Percentiles rank a stretch among this genome's conserved stretches.
These are phyloP conservation scores for Tamias sibiricus DNA, from an alignment of 2,113 vertebrate genomes.

Conservation along the genomic window DNA sequence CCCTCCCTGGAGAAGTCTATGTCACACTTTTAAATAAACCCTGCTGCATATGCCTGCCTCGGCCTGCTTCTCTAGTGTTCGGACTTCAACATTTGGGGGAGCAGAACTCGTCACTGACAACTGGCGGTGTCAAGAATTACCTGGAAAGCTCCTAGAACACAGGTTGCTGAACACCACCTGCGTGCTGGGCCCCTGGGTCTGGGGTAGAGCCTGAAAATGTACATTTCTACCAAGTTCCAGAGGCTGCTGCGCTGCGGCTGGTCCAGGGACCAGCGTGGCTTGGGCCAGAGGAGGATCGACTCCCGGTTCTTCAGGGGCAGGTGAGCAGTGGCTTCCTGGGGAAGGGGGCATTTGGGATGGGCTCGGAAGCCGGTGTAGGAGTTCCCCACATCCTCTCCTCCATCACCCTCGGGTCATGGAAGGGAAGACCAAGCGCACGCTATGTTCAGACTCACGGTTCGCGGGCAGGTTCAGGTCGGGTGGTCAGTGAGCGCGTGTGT, in stretches of 20 bases:
- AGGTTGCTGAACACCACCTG: background rate
- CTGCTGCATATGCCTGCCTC: no score
- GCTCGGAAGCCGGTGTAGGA: accelerated
- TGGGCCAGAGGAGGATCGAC: background rate
- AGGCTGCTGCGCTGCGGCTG: no score
- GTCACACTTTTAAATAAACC: no score
- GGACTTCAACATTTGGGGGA: no score
- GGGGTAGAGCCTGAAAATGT: background rate
- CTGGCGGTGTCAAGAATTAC: no score
- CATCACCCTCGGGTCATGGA: background rate
- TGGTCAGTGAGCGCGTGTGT: accelerated
- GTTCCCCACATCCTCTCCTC: background rate
- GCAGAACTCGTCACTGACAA: no score
- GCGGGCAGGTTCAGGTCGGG: background rate
- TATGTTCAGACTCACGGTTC: accelerated
- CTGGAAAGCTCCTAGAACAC: background rate
- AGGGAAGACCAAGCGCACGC: background rate
- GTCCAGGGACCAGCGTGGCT: no score
- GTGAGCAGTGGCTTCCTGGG: background rate
- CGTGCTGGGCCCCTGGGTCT: background rate
- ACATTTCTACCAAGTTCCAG: background rate
- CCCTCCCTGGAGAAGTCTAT: no score
- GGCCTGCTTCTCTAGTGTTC: no score
- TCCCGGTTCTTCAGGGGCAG: no score
- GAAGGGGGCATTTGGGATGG: background rate